Conservation (phyloP, 2,113 vertebrate species). For the Aramus guarauna region DNA sequence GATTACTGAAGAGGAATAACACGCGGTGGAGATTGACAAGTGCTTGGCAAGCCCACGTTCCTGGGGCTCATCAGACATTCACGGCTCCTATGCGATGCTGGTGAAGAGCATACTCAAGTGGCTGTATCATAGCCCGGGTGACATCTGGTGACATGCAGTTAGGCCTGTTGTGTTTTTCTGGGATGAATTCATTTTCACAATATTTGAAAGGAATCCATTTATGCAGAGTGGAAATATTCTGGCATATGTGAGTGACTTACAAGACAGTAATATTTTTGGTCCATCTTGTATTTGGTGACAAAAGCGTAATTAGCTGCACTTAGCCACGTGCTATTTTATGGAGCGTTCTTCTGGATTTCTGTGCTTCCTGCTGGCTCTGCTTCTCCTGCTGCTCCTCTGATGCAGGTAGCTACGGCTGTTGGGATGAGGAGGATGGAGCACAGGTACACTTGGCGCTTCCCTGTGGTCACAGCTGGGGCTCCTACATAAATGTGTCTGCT, state of each 20-base stretch:
- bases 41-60: neutral
- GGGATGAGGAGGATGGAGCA: neutral
- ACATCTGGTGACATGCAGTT: constrained; percentile 62
- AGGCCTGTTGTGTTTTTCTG: constrained; percentile 38
- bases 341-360: neutral
- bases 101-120: constrained; percentile 35
- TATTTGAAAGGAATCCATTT: constrained; percentile 60
- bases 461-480: neutral
- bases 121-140: constrained; percentile 53
- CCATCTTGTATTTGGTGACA: constrained; percentile 50
- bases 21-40: neutral
- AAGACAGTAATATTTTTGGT: constrained; percentile 45
- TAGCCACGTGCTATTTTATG: neutral
- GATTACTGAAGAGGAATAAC: constrained; percentile 13
- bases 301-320: constrained; percentile 19
- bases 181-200: constrained; percentile 54
- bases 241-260: constrained; percentile 34
- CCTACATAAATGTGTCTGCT: neutral
- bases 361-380: neutral
- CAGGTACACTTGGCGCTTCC: neutral
- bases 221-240: constrained; percentile 47
- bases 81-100: neutral
- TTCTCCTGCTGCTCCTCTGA: neutral
- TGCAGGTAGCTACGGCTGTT: neutral
- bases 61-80: constrained; percentile 15